These are phyloP conservation scores for Trichopoda pennipes DNA, from an alignment of 2,888 invertebrate genomes.

Conservation along the genomic window DNA sequence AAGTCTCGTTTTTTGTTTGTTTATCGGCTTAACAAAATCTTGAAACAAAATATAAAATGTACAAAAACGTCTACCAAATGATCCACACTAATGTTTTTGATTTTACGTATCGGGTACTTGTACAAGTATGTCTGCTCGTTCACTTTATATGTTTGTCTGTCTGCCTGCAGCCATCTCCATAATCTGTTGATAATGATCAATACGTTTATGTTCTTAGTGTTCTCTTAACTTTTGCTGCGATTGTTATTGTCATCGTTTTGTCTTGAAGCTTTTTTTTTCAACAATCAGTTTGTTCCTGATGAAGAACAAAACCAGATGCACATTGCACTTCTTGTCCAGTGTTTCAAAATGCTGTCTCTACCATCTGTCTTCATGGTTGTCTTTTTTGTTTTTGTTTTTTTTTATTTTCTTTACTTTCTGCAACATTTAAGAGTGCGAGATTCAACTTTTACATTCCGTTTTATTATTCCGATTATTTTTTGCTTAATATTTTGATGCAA, in stretches of 20 bases:
- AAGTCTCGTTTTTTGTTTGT: constrained; percentile 33
- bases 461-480: constrained; percentile 15
- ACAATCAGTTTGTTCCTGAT: constrained; percentile 11
- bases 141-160: background rate
- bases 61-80: constrained; percentile 30
- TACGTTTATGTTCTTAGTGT: constrained; percentile 46
- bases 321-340: constrained; percentile 39
- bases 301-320: constrained; percentile 57
- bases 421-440: background rate
- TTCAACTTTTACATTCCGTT: constrained; percentile 33
- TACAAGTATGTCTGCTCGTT: background rate
- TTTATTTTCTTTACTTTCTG: background rate
- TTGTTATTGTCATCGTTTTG: constrained; percentile 38
- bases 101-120: constrained; percentile 16
- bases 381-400: background rate
- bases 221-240: constrained; percentile 12
- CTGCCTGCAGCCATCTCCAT: constrained; percentile 18
- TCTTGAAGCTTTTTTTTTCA: constrained; percentile 20
- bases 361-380: background rate
- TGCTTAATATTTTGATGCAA: constrained; percentile 26
- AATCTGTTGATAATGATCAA: constrained; percentile 64
- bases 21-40: constrained; percentile 61
- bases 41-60: background rate
- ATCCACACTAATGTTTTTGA: constrained; percentile 40
- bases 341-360: constrained; percentile 2